Evolutionary conservation across 2,797 vertebrate genomes (phyloP), one percentile per base, ranked within the genome.

Genomic region (Ptychadena robeensis): DNA sequence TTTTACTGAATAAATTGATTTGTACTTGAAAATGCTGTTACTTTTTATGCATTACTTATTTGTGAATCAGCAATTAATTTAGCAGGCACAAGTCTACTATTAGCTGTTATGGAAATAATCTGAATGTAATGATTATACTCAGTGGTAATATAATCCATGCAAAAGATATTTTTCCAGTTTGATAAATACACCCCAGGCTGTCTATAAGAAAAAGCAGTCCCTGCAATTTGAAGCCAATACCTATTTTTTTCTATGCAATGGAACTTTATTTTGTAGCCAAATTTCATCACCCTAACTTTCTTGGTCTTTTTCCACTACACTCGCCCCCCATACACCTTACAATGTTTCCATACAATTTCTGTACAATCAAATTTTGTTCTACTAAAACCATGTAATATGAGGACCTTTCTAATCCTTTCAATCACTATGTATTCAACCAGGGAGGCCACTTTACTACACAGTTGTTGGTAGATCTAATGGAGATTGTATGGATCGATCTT

Each of bases 31-130:
- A 34, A 9, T 66, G 65, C 65, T 27, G 35, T 27, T 69, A 38
- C n/a, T 22, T 32, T 79, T 79, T 69, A 40, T 69, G 48, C 75
- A 79, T 79, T 79, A 79, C 32, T 78, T 53, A 53, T 78, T 44
- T 31, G 48, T 57, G 64, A 68, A 14, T 77, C 63, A 53, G 31
- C 75, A 68, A 68, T 78, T 57, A 59, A 22, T n/a, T 78, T 67
- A 68, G 65, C 31, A 67, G 66, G 34, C 32, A 37, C 9, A 78
- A 34, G 31, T 28, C 38, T 48, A 25, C 18, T 77, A 67, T 67
- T 68, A 53, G n/a, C 48, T 79, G 31, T n/a, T 53, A 57, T 27
- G 34, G 31, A 79, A 57, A 32, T 37, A 27, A 57, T 57, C 30
- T 69, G 25, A 34, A n/a, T 67, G 40, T 27, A 69, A 37, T 78